Conservation (phyloP, 2,888 invertebrate species). For the Drosophila anceps region DNA sequence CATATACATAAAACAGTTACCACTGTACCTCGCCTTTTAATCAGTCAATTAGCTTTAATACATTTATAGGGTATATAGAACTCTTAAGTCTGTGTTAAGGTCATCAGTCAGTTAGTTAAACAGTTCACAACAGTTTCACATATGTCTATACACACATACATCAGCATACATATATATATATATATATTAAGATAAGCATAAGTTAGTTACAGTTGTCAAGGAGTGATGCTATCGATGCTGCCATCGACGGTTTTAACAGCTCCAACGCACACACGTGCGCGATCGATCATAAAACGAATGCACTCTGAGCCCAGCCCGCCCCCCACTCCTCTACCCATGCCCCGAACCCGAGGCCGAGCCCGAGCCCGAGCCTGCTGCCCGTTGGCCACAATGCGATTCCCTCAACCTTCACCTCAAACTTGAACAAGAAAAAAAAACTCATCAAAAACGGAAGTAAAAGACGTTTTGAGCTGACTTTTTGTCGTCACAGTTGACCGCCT, state of each 20-base stretch:
- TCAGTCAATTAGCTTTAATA: no score
- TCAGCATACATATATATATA: background rate
- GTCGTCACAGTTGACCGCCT: slow-evolving; percentile 77
- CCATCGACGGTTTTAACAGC: background rate
- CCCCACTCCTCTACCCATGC: background rate
- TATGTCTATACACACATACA: background rate
- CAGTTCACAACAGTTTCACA: no score
- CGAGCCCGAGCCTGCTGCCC: background rate
- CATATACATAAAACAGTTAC: no score
- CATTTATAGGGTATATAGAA: background rate
- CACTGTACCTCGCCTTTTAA: no score
- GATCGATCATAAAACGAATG: slow-evolving; percentile 36
- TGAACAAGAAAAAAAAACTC: slow-evolving; percentile 46
- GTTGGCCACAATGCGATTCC: slow-evolving; percentile 24
- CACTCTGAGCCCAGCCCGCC: slow-evolving; percentile 15
- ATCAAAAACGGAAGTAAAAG: slow-evolving; percentile 68
- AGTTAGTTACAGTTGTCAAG: background rate
- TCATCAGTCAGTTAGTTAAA: background rate
- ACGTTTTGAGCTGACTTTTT: slow-evolving; percentile 46
- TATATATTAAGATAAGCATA: background rate
- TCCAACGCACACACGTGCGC: slow-evolving; percentile 9
- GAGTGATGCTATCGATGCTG: background rate
- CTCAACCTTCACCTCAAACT: slow-evolving; percentile 75
- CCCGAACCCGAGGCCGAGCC: background rate
- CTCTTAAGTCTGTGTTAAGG: no score